phyloP scores from a whole-genome alignment of 2,888 invertebrate species.

The Litoditis marina region DNA sequence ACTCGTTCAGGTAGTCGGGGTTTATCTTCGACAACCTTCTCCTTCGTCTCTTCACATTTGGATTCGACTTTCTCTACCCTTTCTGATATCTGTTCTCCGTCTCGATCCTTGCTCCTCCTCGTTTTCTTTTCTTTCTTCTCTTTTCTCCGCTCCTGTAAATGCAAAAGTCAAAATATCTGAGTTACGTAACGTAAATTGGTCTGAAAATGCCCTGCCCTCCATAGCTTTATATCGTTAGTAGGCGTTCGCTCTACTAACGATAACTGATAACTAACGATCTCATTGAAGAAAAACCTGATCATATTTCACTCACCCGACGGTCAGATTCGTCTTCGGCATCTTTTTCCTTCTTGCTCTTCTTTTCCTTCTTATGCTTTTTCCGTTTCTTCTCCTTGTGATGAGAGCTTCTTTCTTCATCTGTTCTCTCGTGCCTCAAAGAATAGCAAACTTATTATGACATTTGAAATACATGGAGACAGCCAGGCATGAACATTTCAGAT shows the following conservation, averaged over 20 bases:
- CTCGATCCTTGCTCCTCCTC: slow-evolving; percentile 6
- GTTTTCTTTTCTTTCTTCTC: slow-evolving; percentile 21
- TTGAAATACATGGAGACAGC: too few relatives aligned
- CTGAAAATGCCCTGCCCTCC: background rate
- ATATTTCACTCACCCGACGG: too few relatives aligned
- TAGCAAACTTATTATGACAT: background rate
- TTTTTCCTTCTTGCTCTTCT: slow-evolving; percentile 30
- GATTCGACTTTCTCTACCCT: too few relatives aligned
- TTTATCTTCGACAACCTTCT: slow-evolving; percentile 3
- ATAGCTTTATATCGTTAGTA: slow-evolving; percentile 13
- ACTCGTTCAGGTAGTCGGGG: too few relatives aligned
- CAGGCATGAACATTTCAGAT: too few relatives aligned
- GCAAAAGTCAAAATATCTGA: too few relatives aligned
- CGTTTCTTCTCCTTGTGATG: slow-evolving; percentile 29
- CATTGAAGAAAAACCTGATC: too few relatives aligned
- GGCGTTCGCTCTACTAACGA: too few relatives aligned
- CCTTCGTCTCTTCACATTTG: slow-evolving; percentile 7
- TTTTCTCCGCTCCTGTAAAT: slow-evolving; percentile 15
- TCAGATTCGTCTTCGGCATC: slow-evolving; percentile 7
- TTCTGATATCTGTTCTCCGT: background rate
- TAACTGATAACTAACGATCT: too few relatives aligned
- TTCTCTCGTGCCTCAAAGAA: background rate
- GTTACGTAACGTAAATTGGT: too few relatives aligned
- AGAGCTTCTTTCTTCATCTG: slow-evolving; percentile 8
- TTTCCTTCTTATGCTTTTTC: slow-evolving; percentile 41